Evolutionary conservation across 2,113 vertebrate genomes (phyloP), one percentile per base, ranked within the genome.

Genomic region (Propithecus coquereli): DNA sequence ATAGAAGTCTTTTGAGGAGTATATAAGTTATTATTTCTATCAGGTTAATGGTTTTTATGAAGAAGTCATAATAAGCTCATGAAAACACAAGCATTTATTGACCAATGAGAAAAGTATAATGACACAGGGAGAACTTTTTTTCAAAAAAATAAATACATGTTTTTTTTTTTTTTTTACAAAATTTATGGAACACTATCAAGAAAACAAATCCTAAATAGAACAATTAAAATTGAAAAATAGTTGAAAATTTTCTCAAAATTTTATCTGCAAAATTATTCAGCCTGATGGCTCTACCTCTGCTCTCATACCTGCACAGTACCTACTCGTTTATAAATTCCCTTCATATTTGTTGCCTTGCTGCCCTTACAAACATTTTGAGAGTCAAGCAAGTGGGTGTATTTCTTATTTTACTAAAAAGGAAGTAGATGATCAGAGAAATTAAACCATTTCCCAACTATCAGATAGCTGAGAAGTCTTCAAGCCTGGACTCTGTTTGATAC

Each of bases 221-320:
- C 20, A 86, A n/a, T 32, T 4, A 74, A n/a, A 32, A 4, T 14
- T 52, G n/a, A 43, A 84, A 22, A 52, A 59, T 23, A n/a, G 23
- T 32, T 73, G 47, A 86, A 87, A 79, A n/a, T 59, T 34, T 50
- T 76, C 43, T 70, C 20, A 77, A 71, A 50, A 57, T 93, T 22
- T n/a, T 27, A 79, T 34, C 14, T 70, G 2, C 6, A 54, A 50
- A 83, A 54, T 6, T 22, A 52, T 52, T 79, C 5, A 37, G 59
- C 8, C 0, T 22, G 0, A 8, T 2, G 37, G 3, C 34, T 71
- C 11, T 18, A 27, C 14, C 4, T 2, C 3, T 52, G 16, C 5
- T 40, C 7, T 84, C 1, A 0, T 16, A 25, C 7, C 13, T 52
- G 12, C 23, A 25, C 2, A 50, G 1, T 22, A 17, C n/a, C 43